Evolutionary conservation across 2,113 vertebrate genomes (phyloP), one percentile per base, ranked within the genome.

Genomic region (Poeciliopsis prolifica): DNA sequence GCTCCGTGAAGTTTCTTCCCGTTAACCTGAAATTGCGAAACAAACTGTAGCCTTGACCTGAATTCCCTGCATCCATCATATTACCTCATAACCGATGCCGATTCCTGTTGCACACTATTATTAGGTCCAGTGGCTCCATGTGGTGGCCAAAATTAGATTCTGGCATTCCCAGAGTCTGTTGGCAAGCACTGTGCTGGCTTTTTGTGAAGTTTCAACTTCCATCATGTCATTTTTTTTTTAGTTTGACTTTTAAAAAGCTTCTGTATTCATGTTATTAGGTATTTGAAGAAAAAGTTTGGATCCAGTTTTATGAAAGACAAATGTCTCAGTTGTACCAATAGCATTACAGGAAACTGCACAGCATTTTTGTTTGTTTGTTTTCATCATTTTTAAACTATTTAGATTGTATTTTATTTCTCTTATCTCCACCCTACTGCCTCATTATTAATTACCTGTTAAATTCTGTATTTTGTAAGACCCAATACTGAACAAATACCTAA

Each of bases 31-130:
- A 30, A 75, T 83, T 64, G 51, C 70, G 75, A 78, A 75, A 88
- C 69, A 80, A 74, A 70, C 48, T 77, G 64, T 61, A 70, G 33
- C 37, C 40, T 66, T 72, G 78, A 80, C 68, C 33, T 62, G 22
- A 80, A 88, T 80, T 80, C 78, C 71, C 86, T 72, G 75, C 74
- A 83, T 92, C 86, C 68, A 85, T 94, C 88, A 84, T 78, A 81
- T 91, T 87, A 92, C 89, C 84, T 93, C 91, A 92, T 77, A 81
- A 81, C 65, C 48, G 44, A 76, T 77, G 67, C 68, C 42, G 63
- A 62, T 35, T 83, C 61, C 75, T 72, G 61, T 75, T 74, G 63
- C 61, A 75, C 60, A 2, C 68, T 85, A 48, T 75, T 85, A 86
- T 75, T 77, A 79, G 67, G 79, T 78, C 85, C 81, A 58, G 72